A percentile compares a stretch with the other conserved stretches of the same genome.
These are phyloP conservation scores for Lophotriccus pileatus DNA, from an alignment of 2,797 vertebrate genomes.

Conservation along the genomic window DNA sequence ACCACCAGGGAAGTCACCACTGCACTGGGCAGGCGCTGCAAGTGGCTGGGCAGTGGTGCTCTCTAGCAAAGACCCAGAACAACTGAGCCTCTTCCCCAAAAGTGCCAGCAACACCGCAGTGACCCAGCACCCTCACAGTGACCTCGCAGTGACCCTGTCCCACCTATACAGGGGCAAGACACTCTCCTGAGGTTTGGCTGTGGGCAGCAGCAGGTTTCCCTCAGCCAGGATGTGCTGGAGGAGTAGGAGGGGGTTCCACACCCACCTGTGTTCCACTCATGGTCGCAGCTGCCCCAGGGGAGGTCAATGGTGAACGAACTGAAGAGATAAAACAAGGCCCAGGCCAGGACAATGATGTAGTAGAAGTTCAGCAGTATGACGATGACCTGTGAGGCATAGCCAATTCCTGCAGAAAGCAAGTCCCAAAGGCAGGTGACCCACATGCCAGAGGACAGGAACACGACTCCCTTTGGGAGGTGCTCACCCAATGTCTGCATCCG, in stretches of 20 bases:
- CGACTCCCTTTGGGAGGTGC: background rate
- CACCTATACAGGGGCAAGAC: background rate
- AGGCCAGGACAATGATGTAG: constrained; percentile 93
- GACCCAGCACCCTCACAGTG: background rate
- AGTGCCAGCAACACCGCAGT: background rate
- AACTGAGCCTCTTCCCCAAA: background rate
- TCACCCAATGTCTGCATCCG: background rate
- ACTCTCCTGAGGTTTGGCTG: background rate
- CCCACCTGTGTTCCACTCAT: constrained; percentile 94
- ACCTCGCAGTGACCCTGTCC: background rate
- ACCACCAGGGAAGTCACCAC: background rate
- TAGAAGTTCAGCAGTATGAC: constrained; percentile 88
- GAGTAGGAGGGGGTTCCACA: background rate
- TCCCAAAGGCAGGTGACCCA: background rate
- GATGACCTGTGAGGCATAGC: constrained; percentile 94
- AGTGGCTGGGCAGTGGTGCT: background rate
- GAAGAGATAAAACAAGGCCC: constrained; percentile 92
- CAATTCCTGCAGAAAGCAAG: constrained; percentile 81
- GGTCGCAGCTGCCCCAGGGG: constrained; percentile 92
- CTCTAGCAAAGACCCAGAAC: background rate
- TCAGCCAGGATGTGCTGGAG: background rate
- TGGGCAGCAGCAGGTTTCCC: background rate
- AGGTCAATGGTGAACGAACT: constrained; percentile 89
- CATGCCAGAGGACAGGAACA: fast-evolving
- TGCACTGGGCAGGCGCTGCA: background rate